Evolutionary conservation across 2,113 vertebrate genomes (phyloP), one percentile per base, ranked within the genome.

Genomic region (Gallinago jamesoni): DNA sequence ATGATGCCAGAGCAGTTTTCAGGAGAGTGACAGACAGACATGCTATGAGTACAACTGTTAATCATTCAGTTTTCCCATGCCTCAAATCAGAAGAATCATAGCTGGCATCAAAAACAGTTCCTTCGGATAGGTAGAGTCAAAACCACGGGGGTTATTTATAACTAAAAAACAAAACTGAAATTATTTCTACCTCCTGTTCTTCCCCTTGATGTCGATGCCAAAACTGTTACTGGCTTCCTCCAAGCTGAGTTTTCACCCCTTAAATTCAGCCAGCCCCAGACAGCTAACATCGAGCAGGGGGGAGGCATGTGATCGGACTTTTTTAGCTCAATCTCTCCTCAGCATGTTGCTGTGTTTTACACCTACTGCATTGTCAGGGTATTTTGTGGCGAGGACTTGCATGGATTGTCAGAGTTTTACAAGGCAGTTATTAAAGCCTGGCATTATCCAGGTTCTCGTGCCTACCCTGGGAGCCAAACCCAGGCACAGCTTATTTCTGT

Each of bases 121-220:
- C 22, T 78, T 87, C 27, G n/a, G 39, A 68, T 55, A 93, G 84
- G 75, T 81, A 75, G 85, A 70, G 55, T 93, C 60, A 88, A 96
- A 89, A 63, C 59, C 64, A 48, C 56, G 77, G 77, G 43, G 13
- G 33, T 74, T 92, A 84, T 94, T 93, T 90, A 62, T 90, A 90
- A 68, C 67, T 88, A 30, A 63, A 89, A 85, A 79, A 59, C 56
- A 94, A 91, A 92, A 79, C 72, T 93, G 76, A 81, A 93, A 59
- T 77, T 23, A 68, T 82, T 93, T 94, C 75, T 85, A 13, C 75
- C 70, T 91, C 33, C 31, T 16, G 3, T 73, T 90, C 50, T 91
- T 64, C n/a, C 17, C 47, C 47, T 85, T 90, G 47, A 75, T 86
- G 43, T 88, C n/a, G 43, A 6, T 86, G 92, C 76, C 90, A 95